Conservation (phyloP, 2,113 vertebrate species). For the Dicrurus megarhynchus region DNA sequence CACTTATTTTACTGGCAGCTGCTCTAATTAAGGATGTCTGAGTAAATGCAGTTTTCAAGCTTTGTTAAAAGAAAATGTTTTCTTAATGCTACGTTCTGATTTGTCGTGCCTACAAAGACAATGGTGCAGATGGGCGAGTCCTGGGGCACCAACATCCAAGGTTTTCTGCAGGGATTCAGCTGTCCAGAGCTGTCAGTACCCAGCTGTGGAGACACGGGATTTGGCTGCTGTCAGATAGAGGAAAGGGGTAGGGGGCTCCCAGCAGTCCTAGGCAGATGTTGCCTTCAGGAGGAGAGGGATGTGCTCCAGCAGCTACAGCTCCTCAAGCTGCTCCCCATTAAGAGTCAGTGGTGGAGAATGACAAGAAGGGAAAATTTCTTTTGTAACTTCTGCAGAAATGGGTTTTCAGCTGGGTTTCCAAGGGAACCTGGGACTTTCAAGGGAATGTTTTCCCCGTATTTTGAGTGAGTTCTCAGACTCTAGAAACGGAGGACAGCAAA, state of each 20-base stretch:
- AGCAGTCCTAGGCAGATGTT: not conserved
- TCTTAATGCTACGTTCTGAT: not conserved
- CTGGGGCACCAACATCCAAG: not conserved
- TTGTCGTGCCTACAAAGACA: not conserved
- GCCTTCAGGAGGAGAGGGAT: not conserved
- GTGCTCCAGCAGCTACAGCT: not conserved
- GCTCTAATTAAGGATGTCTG: conserved; percentile 37
- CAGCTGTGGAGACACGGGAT: not conserved
- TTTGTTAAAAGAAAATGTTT: conserved; percentile 19
- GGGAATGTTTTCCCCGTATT: not conserved
- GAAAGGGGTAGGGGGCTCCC: not conserved
- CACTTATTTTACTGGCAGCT: conserved; percentile 44
- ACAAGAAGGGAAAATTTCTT: not conserved
- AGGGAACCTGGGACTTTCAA: not conserved
- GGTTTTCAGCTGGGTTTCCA: not conserved
- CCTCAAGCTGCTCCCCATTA: not conserved
- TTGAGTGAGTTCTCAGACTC: not conserved
- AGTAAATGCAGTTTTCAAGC: conserved; percentile 27
- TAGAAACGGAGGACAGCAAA: not conserved
- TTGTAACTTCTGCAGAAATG: not conserved
- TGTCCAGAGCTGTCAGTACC: conserved; percentile 31
- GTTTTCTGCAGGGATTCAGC: not conserved
- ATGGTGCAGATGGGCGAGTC: not conserved
- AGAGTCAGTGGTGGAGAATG: not conserved
- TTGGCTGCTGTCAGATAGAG: not conserved